Base-by-base conservation (phyloP, 1,140 invertebrate species). In the Cepaea nemoralis region DNA sequence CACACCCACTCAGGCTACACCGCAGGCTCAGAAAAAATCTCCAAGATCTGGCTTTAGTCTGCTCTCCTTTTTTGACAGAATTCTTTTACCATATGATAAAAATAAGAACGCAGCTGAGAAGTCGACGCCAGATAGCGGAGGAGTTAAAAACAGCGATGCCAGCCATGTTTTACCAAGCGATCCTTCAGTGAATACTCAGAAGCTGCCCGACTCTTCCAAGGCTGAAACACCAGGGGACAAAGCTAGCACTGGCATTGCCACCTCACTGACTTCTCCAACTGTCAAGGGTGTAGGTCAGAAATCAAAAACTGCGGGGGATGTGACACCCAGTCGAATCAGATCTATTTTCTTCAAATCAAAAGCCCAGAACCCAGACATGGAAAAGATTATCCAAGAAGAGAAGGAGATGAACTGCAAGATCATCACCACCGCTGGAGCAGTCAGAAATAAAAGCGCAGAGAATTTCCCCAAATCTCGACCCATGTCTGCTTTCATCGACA, bases 371-470 rank as follows among this genome's bases (percentile, higher is more conserved):
- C 77, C 77, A 8, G 35, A 69, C 39, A 79, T 22, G 22, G 66
- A 69, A 35, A 79, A 69, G 48, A 69, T 79, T 16, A 69, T 79
- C 27, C 40, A 67, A 48, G 59, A 79, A 24, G 77, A 79, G 40
- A 69, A 79, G 27, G 66, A 79, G 35, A 50, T 79, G 1, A 69
- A 48, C 69, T 70, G 67, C 35, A 80, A 80, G 33, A 80, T 80
- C 48, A 73, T 80, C 31, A 80, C 78, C 19, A 80, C 78, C 14
- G 78, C 78, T 14, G 78, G 78, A 22, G 78, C 78, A 8, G 69
- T 80, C n/a, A 37, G 78, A 37, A 80, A 80, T 45, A 80, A 80
- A 48, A 80, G 40, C 10, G 78, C 78, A 14, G 78, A 80, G 69
- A 80, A 67, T 40, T 80, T 80, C 66, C 59, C 59, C 35, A 78